Evolutionary conservation across 2,797 vertebrate genomes (phyloP).

Genomic region (Harpagifer antarcticus): DNA sequence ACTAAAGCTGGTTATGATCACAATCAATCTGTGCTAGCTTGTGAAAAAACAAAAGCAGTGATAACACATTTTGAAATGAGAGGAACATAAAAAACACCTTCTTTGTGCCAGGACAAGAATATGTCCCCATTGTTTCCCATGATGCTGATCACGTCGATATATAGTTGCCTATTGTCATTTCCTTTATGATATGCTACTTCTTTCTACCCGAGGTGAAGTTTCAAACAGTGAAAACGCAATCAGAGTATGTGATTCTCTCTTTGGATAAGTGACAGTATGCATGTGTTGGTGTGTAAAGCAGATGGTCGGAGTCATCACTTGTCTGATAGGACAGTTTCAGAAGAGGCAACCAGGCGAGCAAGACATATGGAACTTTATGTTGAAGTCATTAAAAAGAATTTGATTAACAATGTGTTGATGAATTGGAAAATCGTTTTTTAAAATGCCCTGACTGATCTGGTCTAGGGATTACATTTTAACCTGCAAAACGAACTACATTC

Average conservation of each 20-base stretch:
- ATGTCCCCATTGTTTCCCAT: conserved; percentile 35
- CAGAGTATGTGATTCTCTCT: not conserved
- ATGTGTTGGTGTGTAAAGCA: not conserved
- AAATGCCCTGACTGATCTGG: not conserved
- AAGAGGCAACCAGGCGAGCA: not conserved
- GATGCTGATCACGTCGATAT: conserved; percentile 7
- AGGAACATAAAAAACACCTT: conserved; percentile 16
- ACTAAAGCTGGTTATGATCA: conserved; percentile 29
- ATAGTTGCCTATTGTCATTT: conserved; percentile 34
- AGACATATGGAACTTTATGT: not conserved
- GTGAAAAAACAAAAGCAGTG: conserved; percentile 31
- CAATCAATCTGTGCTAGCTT: conserved; percentile 41
- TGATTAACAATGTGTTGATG: not conserved
- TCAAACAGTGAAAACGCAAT: not conserved
- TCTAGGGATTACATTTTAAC: not conserved
- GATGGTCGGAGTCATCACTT: not conserved
- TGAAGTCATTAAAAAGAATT: not conserved
- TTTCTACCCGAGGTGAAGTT: not conserved
- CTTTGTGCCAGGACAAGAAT: conserved; percentile 16
- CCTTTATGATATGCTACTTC: conserved; percentile 7
- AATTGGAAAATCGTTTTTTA: not conserved
- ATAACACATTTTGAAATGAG: conserved; percentile 34
- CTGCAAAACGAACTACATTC: not conserved
- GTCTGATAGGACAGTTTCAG: not conserved
- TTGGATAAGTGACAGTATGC: not conserved